Base-by-base conservation (phyloP, 2,888 invertebrate species). In the Sphaeridia pumilis region DNA sequence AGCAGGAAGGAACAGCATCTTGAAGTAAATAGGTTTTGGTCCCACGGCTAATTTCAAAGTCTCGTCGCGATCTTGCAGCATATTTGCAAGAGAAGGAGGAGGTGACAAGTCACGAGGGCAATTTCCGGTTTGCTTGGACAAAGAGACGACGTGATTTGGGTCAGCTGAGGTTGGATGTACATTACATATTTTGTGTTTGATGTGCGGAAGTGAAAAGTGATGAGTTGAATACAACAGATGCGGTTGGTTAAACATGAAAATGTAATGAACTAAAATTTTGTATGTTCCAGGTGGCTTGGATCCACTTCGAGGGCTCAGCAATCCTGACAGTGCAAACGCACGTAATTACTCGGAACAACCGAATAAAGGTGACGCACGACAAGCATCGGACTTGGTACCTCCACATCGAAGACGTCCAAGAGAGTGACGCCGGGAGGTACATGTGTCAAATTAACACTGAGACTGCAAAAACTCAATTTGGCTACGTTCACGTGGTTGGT, bases 361-460 rank as follows among this genome's bases (percentile, higher is more conserved):
- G 90, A 58, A 89, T 92, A 69, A 86, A 85, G 69, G 88, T 92
- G 60, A 84, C 87, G 54, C 89, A 90, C 72, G 88, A 89, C 74
- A 87, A 88, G 72, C 89, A 89, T 70, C 80, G 87, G 67, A 89
- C 89, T 65, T 90, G 89, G 88, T 87, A 83, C 74, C 78, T 92
- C 68, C 90, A 90, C 75, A 90, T 92, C 73, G 84, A 81, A 66
- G 86, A 89, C 71, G 89, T 90, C 52, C 83, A 89, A 66, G 86
- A 89, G 70, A 87, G 87, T 69, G 92, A 92, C 73, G 83, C 84
- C 67, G 90, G 92, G 52, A 78, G 86, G 58, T 92, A 90, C 75
- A 90, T 90, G 88, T 89, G 87, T 73, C 90, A 87, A 77, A 89
- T 88, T 71, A 90, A 88, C 76, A 90, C 87, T 3, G 88, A 87